phyloP scores from a whole-genome alignment of 2,797 vertebrate genomes.

The Ctenopoma kingsleyae region DNA sequence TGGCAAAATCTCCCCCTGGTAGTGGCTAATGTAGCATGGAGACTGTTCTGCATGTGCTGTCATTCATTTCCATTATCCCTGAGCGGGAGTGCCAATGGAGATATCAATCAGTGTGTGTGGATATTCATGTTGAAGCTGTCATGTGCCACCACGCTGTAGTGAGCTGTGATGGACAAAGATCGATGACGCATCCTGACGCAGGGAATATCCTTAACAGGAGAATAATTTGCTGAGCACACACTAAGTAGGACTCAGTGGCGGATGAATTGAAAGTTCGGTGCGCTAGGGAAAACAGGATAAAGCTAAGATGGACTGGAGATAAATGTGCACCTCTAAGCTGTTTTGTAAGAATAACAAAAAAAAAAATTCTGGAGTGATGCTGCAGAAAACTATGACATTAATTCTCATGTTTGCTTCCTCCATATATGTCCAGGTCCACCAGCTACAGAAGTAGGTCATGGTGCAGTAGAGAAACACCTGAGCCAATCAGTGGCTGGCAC shows the following conservation, averaged over 20 bases:
- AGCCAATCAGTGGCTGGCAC: constrained; percentile 49
- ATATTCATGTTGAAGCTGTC: constrained; percentile 65
- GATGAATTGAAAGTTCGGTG: constrained; percentile 6
- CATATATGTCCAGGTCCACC: constrained; percentile 16
- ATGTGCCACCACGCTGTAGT: constrained; percentile 50
- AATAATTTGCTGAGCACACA: constrained; percentile 49
- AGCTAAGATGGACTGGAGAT: not conserved
- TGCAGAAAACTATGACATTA: constrained; percentile 16
- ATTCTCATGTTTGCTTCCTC: constrained; percentile 15
- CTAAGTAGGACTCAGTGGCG: constrained; percentile 5
- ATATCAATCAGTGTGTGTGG: constrained; percentile 73
- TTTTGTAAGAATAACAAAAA: constrained; percentile 4
- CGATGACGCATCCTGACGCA: constrained; percentile 54
- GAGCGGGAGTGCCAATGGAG: constrained; percentile 63
- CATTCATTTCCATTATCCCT: constrained; percentile 75
- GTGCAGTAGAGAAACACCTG: constrained; percentile 49
- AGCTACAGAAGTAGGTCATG: constrained; percentile 56
- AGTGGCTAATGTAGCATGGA: constrained; percentile 69
- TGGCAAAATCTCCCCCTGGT: constrained; percentile 46
- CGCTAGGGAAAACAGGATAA: not conserved
- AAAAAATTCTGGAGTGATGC: constrained; percentile 1
- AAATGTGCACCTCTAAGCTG: not conserved
- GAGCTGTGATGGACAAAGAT: constrained; percentile 64
- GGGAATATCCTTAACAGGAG: constrained; percentile 49
- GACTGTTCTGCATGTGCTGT: constrained; percentile 38